These are phyloP conservation scores for Brachionus rotundiformis DNA, from an alignment of 1,140 invertebrate genomes.

Conservation along the genomic window DNA sequence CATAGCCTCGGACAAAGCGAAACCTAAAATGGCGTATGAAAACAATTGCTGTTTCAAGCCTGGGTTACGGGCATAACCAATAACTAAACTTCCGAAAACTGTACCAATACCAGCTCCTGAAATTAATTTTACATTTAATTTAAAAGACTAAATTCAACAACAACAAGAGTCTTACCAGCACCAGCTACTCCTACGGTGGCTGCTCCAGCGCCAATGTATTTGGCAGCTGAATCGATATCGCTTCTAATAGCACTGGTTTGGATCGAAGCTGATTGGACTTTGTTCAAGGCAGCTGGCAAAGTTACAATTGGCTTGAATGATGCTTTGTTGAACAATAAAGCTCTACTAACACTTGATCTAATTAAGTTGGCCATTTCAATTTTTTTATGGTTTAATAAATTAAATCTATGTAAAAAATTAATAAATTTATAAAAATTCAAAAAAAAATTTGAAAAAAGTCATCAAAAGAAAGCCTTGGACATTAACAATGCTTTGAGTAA, in stretches of 20 bases:
- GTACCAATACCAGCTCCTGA: constrained; percentile 97
- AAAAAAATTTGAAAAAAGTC: neutral
- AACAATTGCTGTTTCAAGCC: constrained; percentile 97
- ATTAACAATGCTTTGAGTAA: no score
- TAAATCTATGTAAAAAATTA: no score
- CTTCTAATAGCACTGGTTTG: constrained; percentile 85
- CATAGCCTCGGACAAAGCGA: constrained; percentile 99
- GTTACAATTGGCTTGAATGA: constrained; percentile 45
- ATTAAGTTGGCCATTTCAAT: constrained; percentile 41
- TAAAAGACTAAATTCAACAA: neutral
- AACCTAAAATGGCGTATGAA: constrained; percentile 98
- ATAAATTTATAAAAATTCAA: neutral
- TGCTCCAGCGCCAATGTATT: constrained; percentile 99
- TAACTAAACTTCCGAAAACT: constrained; percentile 97
- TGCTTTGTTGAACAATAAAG: constrained; percentile 43
- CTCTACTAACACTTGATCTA: constrained; percentile 12
- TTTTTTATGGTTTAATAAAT: neutral
- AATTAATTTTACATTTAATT: constrained; percentile 52
- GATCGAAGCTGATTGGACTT: constrained; percentile 63
- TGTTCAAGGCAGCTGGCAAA: constrained; percentile 42
- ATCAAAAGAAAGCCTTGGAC: no score
- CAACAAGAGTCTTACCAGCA: constrained; percentile 73
- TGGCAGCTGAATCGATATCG: constrained; percentile 99
- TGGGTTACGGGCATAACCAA: constrained; percentile 96
- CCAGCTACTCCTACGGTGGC: constrained; percentile 99